Conservation (phyloP, 2,113 vertebrate genomes). For the Psophia crepitans region DNA sequence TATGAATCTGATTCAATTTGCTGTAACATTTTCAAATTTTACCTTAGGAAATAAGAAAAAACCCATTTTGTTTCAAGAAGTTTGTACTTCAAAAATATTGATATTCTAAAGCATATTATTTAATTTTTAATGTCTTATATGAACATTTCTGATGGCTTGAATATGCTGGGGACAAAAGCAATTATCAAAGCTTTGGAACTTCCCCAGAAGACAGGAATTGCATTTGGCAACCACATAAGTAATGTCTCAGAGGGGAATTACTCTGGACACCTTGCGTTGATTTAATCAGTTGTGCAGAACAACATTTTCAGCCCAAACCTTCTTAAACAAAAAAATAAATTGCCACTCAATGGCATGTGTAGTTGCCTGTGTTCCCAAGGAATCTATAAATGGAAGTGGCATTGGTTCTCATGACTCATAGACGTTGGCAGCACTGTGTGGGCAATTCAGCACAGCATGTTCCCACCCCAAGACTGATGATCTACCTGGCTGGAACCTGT, state of each 20-base stretch:
- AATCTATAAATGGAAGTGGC: slow-evolving; percentile 52
- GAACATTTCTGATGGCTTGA: neutral
- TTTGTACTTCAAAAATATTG: neutral
- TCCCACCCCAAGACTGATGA: neutral
- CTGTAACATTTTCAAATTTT: neutral
- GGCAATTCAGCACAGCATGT: slow-evolving; percentile 37
- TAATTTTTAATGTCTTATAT: neutral
- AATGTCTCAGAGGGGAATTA: neutral
- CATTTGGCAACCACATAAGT: neutral
- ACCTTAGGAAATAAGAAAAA: neutral
- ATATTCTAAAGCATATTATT: neutral
- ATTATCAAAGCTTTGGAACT: neutral
- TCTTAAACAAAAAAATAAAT: neutral
- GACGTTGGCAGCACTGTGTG: slow-evolving; percentile 47
- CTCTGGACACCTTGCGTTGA: neutral
- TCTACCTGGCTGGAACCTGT: slow-evolving; percentile 24
- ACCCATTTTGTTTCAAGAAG: neutral
- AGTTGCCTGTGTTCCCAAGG: slow-evolving; percentile 22
- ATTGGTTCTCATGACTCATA: slow-evolving; percentile 36
- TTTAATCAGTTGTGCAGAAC: neutral
- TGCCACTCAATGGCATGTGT: neutral
- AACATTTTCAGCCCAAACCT: neutral
- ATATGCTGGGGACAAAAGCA: neutral
- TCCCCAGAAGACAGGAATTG: neutral
- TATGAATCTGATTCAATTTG: neutral